Base-by-base conservation (phyloP, 2,797 vertebrate species). In the Scarus forsteni region DNA sequence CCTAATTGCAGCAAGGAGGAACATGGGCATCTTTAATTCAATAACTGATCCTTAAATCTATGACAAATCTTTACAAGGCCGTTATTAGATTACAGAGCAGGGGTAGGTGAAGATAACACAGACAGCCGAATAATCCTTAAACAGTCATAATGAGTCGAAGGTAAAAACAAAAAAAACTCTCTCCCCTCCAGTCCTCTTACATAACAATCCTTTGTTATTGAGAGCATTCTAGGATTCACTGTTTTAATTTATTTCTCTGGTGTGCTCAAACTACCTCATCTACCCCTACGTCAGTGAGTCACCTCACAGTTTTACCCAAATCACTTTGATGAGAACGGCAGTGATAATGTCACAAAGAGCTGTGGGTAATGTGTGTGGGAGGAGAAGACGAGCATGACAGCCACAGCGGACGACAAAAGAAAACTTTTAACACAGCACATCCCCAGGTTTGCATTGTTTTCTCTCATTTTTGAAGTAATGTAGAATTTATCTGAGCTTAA, bases 151-250 rank as follows among this genome's bases (percentile, higher is more conserved):
- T 34, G 53, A 62, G 35, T 50, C 14, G 10, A 60, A 61, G n/a
- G n/a, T 50, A 36, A 40, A 38, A 40, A 62, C 53, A 34, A 51
- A 50, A n/a, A n/a, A n/a, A n/a, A n/a, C n/a, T n/a, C 12, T 46
- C 49, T 35, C 53, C n/a, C 64, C 27, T 67, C 14, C 1, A 53
- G 12, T 77, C 8, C 12, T 49, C 50, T 73, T 73, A 72, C 9
- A 16, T 77, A 67, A 59, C n/a, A 27, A 68, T 39, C n/a, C 42
- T 65, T 60, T 79, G 66, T 65, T 58, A 27, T 51, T 64, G 1
- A 3, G 19, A 62, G 65, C 66, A 58, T 43, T 73, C 45, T 35
- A 64, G 45, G 68, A 72, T 60, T 43, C 53, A 8, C 43, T 51
- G 52, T 69, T 66, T 61, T 38, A 66, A 75, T 71, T 18, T 39